Conservation (phyloP, 2,888 invertebrate species). For the Metacarcinus magister region DNA sequence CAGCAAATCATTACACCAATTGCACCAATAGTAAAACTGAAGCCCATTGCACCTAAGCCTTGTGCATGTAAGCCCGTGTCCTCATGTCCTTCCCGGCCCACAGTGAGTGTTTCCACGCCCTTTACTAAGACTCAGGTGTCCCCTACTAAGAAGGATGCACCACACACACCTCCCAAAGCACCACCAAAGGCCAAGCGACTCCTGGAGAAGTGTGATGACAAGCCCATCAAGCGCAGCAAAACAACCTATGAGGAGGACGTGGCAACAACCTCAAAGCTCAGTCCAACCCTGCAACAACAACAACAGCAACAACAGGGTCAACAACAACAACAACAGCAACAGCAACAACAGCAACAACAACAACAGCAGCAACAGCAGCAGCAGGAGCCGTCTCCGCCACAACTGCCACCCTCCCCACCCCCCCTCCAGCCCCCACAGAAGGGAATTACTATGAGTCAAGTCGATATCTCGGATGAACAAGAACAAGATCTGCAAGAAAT, state of each 20-base stretch:
- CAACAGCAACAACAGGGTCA: neutral
- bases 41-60: slow-evolving; percentile 80
- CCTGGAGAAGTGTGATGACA: slow-evolving; percentile 63
- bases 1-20: slow-evolving; percentile 65
- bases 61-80: slow-evolving; percentile 72
- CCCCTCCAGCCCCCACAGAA: slow-evolving; percentile 17
- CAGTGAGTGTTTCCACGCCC: neutral
- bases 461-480: slow-evolving; percentile 69
- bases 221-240: slow-evolving; percentile 69
- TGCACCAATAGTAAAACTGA: slow-evolving; percentile 65
- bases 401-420: slow-evolving; percentile 51
- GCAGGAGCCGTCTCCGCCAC: neutral
- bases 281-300: neutral
- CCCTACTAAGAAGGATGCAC: slow-evolving; percentile 61
- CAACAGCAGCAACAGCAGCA: neutral
- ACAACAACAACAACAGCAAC: neutral
- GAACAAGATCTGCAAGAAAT: slow-evolving; percentile 77
- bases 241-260: slow-evolving; percentile 47
- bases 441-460: slow-evolving; percentile 54
- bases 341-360: neutral
- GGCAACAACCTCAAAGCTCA: slow-evolving; percentile 63
- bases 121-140: slow-evolving; percentile 60
- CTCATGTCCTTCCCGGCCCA: neutral
- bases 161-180: slow-evolving; percentile 33
- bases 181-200: slow-evolving; percentile 47